Base-by-base conservation (phyloP, 2,797 vertebrate species). In the Allobates femoralis region DNA sequence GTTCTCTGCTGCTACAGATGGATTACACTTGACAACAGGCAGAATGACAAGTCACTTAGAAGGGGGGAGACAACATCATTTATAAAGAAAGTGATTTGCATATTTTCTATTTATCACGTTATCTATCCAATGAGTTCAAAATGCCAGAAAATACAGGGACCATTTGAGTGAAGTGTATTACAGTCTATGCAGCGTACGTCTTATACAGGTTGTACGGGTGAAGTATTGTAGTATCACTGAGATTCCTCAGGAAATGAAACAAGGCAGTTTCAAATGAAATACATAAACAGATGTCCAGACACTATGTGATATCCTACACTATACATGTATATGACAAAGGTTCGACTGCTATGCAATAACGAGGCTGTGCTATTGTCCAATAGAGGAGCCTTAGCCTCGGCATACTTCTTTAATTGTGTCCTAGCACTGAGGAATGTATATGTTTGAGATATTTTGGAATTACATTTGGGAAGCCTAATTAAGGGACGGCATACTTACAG, bases 381-480 rank as follows among this genome's bases (percentile, higher is more conserved):
- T 55, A 21, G 26, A 53, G 74, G 71, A 28, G 51, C n/a, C 15
- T 46, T 75, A 75, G 28, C 50, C 50, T 76, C 74, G 6, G 15
- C 67, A 71, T 71, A 41, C 67, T 71, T 41, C 67, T 71, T 14
- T 71, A 76, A 76, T 53, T 76, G 74, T 76, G 46, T 53, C 46
- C n/a, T 75, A 28, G n/a, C n/a, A 26, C 71, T 16, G 37, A 16
- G 23, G 73, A 51, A 51, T 75, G 50, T 75, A 26, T 51, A 30
- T 19, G 50, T 41, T 19, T 41, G 34, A 5, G 18, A 73, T 73
- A 73, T 73, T 73, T 73, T 23, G 21, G 7, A 41, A 41, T 73
- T 46, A 46, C 37, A 1, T 19, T 30, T 10, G 30, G 32, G 62
- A 28, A 73, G 16, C 15, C 15, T 66, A 66, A 30, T 16, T 5